These are phyloP conservation scores for Prosapia bicincta DNA, from an alignment of 2,888 invertebrate species.

Conservation along the genomic window DNA sequence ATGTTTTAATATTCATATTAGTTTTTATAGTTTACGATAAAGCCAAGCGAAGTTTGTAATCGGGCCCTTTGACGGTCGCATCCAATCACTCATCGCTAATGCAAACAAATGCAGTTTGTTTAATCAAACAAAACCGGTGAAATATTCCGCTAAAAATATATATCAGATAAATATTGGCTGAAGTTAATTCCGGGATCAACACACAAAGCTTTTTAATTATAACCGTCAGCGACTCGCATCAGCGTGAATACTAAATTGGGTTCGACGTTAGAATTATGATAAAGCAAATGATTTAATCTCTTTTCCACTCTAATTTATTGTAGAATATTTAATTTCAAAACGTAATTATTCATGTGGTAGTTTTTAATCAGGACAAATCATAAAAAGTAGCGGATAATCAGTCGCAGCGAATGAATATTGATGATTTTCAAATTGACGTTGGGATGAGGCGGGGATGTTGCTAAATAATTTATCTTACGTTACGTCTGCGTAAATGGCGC, in stretches of 20 bases:
- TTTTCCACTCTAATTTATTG: slow-evolving; percentile 24
- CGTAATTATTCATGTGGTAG: slow-evolving; percentile 24
- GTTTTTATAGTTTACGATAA: slow-evolving; percentile 21
- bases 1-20: slow-evolving; percentile 23
- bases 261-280: slow-evolving; percentile 15
- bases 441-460: neutral
- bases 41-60: slow-evolving; percentile 8
- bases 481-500: neutral
- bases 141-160: slow-evolving; percentile 7
- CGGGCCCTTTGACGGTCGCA: neutral
- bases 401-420: neutral
- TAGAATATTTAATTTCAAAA: slow-evolving; percentile 28
- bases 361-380: slow-evolving; percentile 27
- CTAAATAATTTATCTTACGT: neutral
- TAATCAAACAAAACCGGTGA: slow-evolving; percentile 2
- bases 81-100: slow-evolving; percentile 3
- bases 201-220: slow-evolving; percentile 21
- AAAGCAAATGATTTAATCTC: slow-evolving; percentile 10
- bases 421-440: neutral
- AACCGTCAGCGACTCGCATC: neutral
- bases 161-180: slow-evolving; percentile 11
- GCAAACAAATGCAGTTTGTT: slow-evolving; percentile 13
- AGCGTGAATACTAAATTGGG: slow-evolving; percentile 17
- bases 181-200: slow-evolving; percentile 6
- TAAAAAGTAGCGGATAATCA: neutral